phyloP scores from a whole-genome alignment of 2,888 invertebrate genomes.

The Athalia cordata region DNA sequence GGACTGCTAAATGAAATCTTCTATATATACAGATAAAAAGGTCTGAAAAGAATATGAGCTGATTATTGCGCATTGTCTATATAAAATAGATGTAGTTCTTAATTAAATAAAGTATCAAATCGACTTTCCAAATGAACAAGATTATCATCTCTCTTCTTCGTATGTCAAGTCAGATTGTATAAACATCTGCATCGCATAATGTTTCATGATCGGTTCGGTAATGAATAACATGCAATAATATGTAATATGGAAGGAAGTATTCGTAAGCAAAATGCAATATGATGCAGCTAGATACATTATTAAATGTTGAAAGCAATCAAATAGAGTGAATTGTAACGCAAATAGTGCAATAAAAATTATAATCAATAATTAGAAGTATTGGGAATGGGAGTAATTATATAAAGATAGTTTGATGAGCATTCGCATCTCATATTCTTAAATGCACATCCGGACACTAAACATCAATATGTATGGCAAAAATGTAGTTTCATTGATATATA shows the following conservation, averaged over 20 bases:
- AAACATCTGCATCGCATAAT: too few species aligned
- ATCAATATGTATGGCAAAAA: conserved; percentile 33
- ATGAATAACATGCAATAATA: too few species aligned
- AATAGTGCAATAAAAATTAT: conserved; percentile 15
- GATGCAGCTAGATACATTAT: conserved; percentile 1
- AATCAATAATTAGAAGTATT: conserved; percentile 9
- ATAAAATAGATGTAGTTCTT: conserved; percentile 6
- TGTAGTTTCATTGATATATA: not conserved
- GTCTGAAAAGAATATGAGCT: not conserved
- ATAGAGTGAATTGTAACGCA: not conserved
- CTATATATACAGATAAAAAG: conserved; percentile 43
- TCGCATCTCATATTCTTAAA: conserved; percentile 16
- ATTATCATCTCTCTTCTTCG: conserved; percentile 27
- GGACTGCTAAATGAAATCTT: conserved; percentile 55
- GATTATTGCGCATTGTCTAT: conserved; percentile 16
- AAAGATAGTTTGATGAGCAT: conserved; percentile 17
- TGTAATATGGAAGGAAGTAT: too few species aligned
- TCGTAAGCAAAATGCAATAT: not conserved
- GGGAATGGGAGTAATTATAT: conserved; percentile 12
- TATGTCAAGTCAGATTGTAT: not conserved
- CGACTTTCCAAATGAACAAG: conserved; percentile 43
- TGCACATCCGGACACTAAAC: conserved; percentile 24
- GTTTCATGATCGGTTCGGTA: too few species aligned
- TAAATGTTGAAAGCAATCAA: not conserved
- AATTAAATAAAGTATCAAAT: conserved; percentile 49